phyloP scores from a whole-genome alignment of 23 tunicate genomes.

The Phallusia fumigata region DNA sequence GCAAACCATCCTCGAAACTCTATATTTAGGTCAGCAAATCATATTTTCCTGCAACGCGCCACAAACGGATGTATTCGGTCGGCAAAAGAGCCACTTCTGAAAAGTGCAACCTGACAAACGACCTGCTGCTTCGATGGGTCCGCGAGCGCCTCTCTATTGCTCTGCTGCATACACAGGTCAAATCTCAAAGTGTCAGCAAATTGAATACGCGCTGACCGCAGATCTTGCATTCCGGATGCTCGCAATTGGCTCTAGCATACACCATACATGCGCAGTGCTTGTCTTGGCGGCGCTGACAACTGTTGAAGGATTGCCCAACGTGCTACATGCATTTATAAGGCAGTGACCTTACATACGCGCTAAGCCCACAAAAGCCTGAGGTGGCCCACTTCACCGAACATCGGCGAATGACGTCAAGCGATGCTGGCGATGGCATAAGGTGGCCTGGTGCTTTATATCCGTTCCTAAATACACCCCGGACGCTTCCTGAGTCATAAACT shows the following conservation, averaged over 20 bases:
- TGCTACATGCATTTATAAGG: neutral
- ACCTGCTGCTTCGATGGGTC: too few species aligned
- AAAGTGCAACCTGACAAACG: too few species aligned
- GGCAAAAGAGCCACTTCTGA: neutral
- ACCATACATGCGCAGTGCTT: neutral
- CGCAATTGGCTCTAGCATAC: neutral
- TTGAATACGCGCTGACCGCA: slow-evolving; percentile 7
- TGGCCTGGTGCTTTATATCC: too few species aligned
- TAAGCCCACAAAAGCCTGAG: neutral
- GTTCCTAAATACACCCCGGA: neutral
- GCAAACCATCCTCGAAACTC: neutral
- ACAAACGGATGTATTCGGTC: neutral
- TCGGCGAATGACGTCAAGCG: neutral
- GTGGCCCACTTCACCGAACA: neutral
- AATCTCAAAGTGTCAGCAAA: neutral
- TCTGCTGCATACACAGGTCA: slow-evolving; percentile 2
- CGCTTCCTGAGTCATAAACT: neutral
- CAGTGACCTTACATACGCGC: neutral
- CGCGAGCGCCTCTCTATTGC: too few species aligned
- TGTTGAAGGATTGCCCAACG: neutral
- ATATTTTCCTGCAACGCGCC: neutral
- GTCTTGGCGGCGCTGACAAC: neutral
- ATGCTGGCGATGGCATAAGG: neutral
- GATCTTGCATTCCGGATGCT: neutral
- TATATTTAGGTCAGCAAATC: neutral